Conservation (phyloP, 1,140 invertebrate species). For the Teleopsis dalmanni region DNA sequence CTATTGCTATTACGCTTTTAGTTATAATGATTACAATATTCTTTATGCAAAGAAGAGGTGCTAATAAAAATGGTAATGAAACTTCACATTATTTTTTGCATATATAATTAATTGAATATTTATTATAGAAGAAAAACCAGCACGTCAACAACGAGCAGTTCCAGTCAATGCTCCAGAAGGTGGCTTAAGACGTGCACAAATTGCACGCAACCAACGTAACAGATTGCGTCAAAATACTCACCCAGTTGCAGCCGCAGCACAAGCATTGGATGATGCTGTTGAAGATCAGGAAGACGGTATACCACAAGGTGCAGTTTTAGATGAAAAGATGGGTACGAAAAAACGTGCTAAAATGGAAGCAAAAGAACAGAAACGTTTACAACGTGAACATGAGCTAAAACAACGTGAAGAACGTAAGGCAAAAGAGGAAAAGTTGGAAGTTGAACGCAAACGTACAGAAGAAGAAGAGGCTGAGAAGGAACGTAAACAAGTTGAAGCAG, state of each 20-base stretch:
- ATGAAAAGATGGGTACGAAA: constrained; percentile 86
- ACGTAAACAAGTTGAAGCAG: constrained; percentile 55
- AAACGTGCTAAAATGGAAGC: constrained; percentile 84
- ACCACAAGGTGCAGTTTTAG: constrained; percentile 43
- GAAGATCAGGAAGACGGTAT: constrained; percentile 42
- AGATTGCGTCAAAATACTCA: constrained; percentile 43
- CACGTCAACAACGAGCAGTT: constrained; percentile 32
- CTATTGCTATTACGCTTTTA: constrained; percentile 44
- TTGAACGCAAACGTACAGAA: constrained; percentile 60
- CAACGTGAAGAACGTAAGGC: constrained; percentile 56
- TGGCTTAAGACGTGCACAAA: constrained; percentile 51
- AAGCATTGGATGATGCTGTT: constrained; percentile 21
- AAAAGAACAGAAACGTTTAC: constrained; percentile 81
- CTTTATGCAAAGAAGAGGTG: constrained; percentile 34
- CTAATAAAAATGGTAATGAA: constrained; percentile 19
- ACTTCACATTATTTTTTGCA: background rate
- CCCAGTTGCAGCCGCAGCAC: constrained; percentile 32
- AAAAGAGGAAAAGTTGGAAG: constrained; percentile 54
- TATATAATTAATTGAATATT: background rate
- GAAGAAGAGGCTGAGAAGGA: constrained; percentile 60
- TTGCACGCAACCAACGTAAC: constrained; percentile 55
- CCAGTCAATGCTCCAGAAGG: constrained; percentile 46
- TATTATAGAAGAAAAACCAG: constrained; percentile 10
- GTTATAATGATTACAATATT: constrained; percentile 45
- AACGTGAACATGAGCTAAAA: constrained; percentile 69